Conservation (phyloP, 2,888 invertebrate species). For the Holacanthella duospinosa region DNA sequence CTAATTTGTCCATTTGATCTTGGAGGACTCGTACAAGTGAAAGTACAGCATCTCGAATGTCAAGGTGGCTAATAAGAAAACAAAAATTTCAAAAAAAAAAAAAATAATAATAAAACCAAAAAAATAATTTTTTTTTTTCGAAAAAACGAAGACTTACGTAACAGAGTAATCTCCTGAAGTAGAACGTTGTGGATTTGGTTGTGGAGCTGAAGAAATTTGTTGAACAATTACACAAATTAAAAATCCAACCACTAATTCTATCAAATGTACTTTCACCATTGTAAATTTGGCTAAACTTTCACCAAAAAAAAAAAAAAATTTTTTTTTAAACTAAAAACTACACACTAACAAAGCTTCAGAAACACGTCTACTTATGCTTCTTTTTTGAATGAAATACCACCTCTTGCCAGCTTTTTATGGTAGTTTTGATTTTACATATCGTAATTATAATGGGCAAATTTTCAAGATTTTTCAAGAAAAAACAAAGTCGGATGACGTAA, state of each 20-base stretch:
- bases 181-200: conserved; percentile 15
- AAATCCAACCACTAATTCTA: background rate
- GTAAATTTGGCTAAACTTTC: too few relatives aligned
- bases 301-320: too few relatives aligned
- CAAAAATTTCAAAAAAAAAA: conserved; percentile 2
- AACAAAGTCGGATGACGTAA: too few relatives aligned
- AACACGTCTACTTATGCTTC: too few relatives aligned
- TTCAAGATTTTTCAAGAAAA: too few relatives aligned
- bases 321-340: too few relatives aligned
- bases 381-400: too few relatives aligned
- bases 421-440: too few relatives aligned
- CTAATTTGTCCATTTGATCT: conserved; percentile 67
- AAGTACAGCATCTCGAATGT: conserved; percentile 66
- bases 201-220: background rate
- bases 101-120: conserved; percentile 6
- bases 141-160: conserved; percentile 20
- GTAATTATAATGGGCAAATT: too few relatives aligned
- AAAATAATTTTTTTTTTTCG: background rate
- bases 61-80: conserved; percentile 49
- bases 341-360: too few relatives aligned
- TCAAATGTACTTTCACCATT: background rate
- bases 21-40: conserved; percentile 70
- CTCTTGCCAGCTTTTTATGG: too few relatives aligned
- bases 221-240: background rate
- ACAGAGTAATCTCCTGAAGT: conserved; percentile 29